These are phyloP conservation scores for Drosophila nannoptera DNA, from an alignment of 1,140 invertebrate genomes.

Conservation along the genomic window DNA sequence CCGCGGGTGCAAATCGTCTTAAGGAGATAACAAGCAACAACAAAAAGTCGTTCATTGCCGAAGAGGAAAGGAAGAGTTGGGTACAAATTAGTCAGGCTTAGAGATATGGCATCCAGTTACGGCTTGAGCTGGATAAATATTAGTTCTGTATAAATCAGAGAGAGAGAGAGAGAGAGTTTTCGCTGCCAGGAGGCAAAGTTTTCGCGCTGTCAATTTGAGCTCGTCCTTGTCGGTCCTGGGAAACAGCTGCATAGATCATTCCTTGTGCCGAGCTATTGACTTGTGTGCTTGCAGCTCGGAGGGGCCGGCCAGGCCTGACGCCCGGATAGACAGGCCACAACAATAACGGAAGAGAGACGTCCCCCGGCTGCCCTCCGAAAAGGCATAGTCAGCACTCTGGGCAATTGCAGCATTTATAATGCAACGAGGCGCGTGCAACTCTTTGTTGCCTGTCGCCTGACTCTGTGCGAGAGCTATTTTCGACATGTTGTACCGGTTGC, in stretches of 20 bases:
- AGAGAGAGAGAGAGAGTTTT: too few species aligned
- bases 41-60: too few species aligned
- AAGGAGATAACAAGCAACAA: too few species aligned
- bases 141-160: not conserved
- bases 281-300: constrained; percentile 18
- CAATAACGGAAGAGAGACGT: constrained; percentile 1
- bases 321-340: constrained; percentile 17
- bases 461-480: constrained; percentile 40
- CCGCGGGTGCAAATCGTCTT: too few species aligned
- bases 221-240: not conserved
- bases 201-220: constrained; percentile 14
- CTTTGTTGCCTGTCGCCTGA: constrained; percentile 32
- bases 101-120: not conserved
- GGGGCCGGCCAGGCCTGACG: too few species aligned
- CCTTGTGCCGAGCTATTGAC: constrained; percentile 18
- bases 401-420: constrained; percentile 73
- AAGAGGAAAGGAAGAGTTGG: too few species aligned
- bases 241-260: constrained; percentile 12
- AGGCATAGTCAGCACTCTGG: constrained; percentile 58
- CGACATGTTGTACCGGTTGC: constrained; percentile 43
- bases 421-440: constrained; percentile 58
- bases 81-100: too few species aligned
- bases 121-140: too few species aligned
- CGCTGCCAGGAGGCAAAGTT: not conserved
- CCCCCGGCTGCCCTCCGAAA: not conserved